Conservation (phyloP, 2,888 invertebrate species). For the Villa cingulata region DNA sequence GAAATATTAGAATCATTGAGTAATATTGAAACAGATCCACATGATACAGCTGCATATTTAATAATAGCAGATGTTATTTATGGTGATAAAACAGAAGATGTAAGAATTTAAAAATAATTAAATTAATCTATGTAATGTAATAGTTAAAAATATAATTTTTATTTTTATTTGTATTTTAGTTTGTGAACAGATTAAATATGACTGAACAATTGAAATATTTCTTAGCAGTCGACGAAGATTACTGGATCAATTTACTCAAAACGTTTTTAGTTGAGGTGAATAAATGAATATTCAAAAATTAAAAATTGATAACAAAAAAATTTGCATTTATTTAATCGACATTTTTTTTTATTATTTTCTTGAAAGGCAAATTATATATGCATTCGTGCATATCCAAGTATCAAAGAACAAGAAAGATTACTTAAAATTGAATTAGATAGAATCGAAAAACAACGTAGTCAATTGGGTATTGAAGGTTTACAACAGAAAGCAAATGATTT, state of each 20-base stretch:
- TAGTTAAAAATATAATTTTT: not conserved
- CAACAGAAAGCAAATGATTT: constrained; percentile 46
- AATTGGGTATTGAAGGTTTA: constrained; percentile 56
- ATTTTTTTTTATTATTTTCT: too few species aligned
- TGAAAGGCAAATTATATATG: constrained; percentile 9
- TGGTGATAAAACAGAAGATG: constrained; percentile 57
- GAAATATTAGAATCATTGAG: constrained; percentile 54
- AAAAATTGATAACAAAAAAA: too few species aligned
- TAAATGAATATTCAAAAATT: not conserved
- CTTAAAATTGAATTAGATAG: constrained; percentile 59
- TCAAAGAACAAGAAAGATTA: constrained; percentile 49
- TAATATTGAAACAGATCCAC: constrained; percentile 61
- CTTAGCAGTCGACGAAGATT: constrained; percentile 45
- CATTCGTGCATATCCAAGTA: constrained; percentile 44
- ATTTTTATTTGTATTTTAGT: constrained; percentile 32
- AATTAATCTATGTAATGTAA: too few species aligned
- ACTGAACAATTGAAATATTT: constrained; percentile 48
- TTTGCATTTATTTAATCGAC: not conserved
- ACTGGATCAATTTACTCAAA: constrained; percentile 57
- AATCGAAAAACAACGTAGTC: constrained; percentile 48
- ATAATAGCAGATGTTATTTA: constrained; percentile 75
- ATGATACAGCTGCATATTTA: constrained; percentile 60
- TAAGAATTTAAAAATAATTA: constrained; percentile 43
- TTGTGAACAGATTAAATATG: constrained; percentile 54
- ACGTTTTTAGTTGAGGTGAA: constrained; percentile 37